phyloP scores from a whole-genome alignment of 2,797 vertebrate genomes.

The Lagocephalus sceleratus region DNA sequence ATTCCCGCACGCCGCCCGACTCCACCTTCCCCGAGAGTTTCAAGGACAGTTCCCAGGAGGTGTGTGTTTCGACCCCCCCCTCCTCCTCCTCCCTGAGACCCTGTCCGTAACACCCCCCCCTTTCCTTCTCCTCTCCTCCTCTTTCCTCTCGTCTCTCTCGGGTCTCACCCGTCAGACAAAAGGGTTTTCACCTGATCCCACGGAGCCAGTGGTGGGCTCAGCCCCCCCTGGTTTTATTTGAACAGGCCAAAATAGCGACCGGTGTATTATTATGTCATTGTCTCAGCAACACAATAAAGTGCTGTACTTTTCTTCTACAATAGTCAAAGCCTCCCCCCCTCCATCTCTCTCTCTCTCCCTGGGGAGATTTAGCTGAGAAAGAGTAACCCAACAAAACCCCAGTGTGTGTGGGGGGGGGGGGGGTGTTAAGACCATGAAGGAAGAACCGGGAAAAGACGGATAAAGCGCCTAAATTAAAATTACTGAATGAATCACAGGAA shows the following conservation, averaged over 20 bases:
- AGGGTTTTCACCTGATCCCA: constrained; percentile 74
- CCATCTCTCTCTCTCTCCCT: constrained; percentile 65
- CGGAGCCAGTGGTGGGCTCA: constrained; percentile 72
- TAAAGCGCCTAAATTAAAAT: not conserved
- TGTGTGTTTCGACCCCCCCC: constrained; percentile 65
- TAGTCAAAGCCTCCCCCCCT: constrained; percentile 76
- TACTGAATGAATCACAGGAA: not conserved
- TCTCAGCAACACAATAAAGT: constrained; percentile 83
- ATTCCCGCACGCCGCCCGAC: constrained; percentile 89
- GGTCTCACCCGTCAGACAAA: constrained; percentile 69
- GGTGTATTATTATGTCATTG: constrained; percentile 84
- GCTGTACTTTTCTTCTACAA: constrained; percentile 81
- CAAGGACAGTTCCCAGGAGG: constrained; percentile 94
- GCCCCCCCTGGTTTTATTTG: constrained; percentile 80
- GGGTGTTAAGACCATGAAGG: not conserved
- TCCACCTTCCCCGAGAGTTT: constrained; percentile 93
- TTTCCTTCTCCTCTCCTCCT: constrained; percentile 18
- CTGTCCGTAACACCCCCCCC: constrained; percentile 29
- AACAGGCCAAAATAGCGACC: constrained; percentile 80
- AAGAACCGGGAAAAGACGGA: constrained; percentile 3
- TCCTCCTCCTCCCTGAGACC: constrained; percentile 37
- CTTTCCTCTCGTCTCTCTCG: constrained; percentile 55
- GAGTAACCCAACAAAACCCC: constrained; percentile 70
- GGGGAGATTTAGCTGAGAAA: constrained; percentile 65
- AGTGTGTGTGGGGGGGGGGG: constrained; percentile 24